Evolutionary conservation across 2,888 invertebrate genomes (phyloP).

Genomic region (Stenichneumon culpator): DNA sequence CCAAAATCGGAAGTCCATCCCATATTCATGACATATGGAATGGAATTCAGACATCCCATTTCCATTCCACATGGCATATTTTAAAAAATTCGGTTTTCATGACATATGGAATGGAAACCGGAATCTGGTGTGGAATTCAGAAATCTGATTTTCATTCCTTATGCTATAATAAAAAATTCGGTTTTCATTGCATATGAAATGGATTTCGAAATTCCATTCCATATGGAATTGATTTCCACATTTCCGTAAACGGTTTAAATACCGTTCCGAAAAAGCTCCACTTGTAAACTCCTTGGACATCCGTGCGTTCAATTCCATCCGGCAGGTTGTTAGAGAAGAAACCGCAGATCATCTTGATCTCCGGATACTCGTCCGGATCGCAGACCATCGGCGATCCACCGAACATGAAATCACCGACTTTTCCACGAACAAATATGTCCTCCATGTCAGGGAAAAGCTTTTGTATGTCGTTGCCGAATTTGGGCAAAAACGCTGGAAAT

Average conservation of each 20-base stretch:
- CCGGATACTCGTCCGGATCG: slow-evolving; percentile 76
- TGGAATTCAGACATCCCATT: no score
- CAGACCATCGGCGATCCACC: slow-evolving; percentile 87
- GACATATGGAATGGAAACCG: no score
- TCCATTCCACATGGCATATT: no score
- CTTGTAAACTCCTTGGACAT: slow-evolving; percentile 63
- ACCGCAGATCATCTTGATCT: slow-evolving; percentile 73
- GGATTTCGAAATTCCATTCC: no score
- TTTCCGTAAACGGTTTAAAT: slow-evolving; percentile 33
- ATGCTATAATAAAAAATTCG: no score
- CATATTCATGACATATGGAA: no score
- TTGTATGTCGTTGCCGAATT: slow-evolving; percentile 86
- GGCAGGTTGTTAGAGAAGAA: slow-evolving; percentile 69
- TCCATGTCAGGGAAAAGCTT: slow-evolving; percentile 86
- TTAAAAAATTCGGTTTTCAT: no score
- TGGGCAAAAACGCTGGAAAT: slow-evolving; percentile 85
- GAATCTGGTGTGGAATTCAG: no score
- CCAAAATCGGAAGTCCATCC: no score
- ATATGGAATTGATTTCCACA: no score
- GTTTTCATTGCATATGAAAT: no score
- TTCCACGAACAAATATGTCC: slow-evolving; percentile 86
- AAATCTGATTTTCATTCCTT: no score
- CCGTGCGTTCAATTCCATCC: slow-evolving; percentile 68
- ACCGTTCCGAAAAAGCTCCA: slow-evolving; percentile 72
- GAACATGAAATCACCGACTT: slow-evolving; percentile 87